Evolutionary conservation across 1,140 invertebrate genomes (phyloP).

Genomic region (Nephila pilipes): DNA sequence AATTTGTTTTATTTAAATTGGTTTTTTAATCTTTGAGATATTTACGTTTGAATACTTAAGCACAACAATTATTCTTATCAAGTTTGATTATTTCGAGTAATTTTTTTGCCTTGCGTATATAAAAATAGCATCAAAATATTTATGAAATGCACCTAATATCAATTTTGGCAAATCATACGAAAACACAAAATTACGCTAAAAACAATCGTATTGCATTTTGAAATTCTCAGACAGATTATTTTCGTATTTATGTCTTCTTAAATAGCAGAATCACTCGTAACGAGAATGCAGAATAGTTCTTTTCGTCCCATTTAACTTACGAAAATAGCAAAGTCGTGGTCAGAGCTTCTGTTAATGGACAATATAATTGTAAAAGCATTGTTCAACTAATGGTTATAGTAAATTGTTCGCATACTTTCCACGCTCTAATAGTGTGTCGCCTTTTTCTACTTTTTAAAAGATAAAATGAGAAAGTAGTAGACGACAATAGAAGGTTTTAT

Average conservation of each 20-base stretch:
- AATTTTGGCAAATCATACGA: too few relatives aligned
- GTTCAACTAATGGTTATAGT: neutral
- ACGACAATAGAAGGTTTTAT: neutral
- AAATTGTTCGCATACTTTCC: neutral
- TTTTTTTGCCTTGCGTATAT: too few relatives aligned
- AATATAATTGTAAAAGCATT: neutral
- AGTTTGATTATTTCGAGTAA: too few relatives aligned
- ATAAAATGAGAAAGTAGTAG: neutral
- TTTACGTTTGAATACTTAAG: too few relatives aligned
- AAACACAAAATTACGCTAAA: too few relatives aligned
- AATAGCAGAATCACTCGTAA: neutral
- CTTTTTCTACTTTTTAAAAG: neutral
- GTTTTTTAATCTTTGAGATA: too few relatives aligned
- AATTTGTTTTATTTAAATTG: too few relatives aligned
- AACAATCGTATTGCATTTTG: too few relatives aligned
- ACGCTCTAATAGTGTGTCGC: neutral
- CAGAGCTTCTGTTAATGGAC: neutral
- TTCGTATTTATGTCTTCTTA: neutral
- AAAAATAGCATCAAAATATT: too few relatives aligned
- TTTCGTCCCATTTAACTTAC: neutral
- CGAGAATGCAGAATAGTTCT: neutral
- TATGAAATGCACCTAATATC: too few relatives aligned
- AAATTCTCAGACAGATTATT: neutral
- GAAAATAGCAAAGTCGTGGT: neutral
- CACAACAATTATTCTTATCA: too few relatives aligned